These are phyloP conservation scores for Hartigia nigra DNA, from an alignment of 2,888 invertebrate genomes.

Conservation along the genomic window DNA sequence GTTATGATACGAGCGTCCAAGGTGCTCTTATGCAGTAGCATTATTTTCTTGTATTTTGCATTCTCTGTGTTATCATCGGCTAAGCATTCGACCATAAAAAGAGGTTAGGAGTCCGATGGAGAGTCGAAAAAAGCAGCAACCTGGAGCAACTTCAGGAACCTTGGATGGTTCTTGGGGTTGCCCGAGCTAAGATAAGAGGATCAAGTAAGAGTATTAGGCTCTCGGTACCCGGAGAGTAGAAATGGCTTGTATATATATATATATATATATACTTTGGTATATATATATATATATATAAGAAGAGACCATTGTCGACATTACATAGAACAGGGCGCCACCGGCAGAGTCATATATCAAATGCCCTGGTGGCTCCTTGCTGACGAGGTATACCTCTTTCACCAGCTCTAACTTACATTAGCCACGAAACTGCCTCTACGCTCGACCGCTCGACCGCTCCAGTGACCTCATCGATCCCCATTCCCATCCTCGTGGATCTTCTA, in stretches of 20 bases:
- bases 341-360: not conserved
- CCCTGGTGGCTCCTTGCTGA: slow-evolving; percentile 7
- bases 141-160: not conserved
- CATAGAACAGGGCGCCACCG: slow-evolving; percentile 2
- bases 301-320: slow-evolving; percentile 2
- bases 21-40: slow-evolving; percentile 28
- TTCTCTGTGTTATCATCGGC: not conserved
- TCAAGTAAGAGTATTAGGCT: slow-evolving; percentile 23
- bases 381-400: not conserved
- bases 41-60: slow-evolving; percentile 23
- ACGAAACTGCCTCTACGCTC: slow-evolving; percentile 2
- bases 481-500: not conserved
- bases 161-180: slow-evolving; percentile 6
- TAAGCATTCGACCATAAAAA: not conserved
- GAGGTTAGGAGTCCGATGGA: not conserved
- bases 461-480: not conserved
- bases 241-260: not conserved
- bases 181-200: slow-evolving; percentile 20
- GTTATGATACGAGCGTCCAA: not conserved
- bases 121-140: not conserved
- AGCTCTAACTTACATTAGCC: slow-evolving; percentile 1
- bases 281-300: not conserved
- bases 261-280: not conserved
- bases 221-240: not conserved
- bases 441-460: not conserved